Base-by-base conservation (phyloP, 2,113 vertebrate genomes). In the Scalopus aquaticus region DNA sequence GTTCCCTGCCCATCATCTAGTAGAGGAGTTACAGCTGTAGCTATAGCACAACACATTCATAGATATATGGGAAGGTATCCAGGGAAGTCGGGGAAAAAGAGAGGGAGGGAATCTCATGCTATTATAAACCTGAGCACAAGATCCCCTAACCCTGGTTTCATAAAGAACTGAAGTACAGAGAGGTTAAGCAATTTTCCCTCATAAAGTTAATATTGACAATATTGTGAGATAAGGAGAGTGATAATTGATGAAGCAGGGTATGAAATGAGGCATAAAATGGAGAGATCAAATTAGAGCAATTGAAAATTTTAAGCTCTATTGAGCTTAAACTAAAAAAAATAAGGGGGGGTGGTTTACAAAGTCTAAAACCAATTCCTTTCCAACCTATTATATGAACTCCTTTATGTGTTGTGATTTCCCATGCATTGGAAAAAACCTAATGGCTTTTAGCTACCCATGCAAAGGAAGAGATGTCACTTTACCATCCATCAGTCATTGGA, bases 211-310 rank as follows among this genome's bases (percentile, higher is more conserved):
- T 60, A 89, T 32, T 74, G 46, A 46, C 56, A 89, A 44, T 90
- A 32, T 91, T 89, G 37, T 42, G 72, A 90, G 6, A 91, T 72
- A 44, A 87, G n/a, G 12, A 58, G 32, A 80, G 8, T 85, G 74
- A 83, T 87, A 69, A 32, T 20, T 91, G 72, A 88, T 90, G 78
- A 93, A 76, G 64, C 32, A 95, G 94, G 46, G 26, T 70, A 79
- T 76, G 46, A 78, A 89, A 94, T 87, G 93, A 94, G 42, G 56
- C 88, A 89, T 91, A 89, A 91, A 93, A 95, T 65, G 9, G 49
- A 90, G 73, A 79, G 42, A 12, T 81, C 20, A 60, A 86, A 56
- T 79, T 20, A 64, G 32, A 90, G n/a, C 46, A 51, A 17, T 28
- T 79, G 81, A 91, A n/a, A 78, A 56, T 30, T n/a, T 39, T 51